Percentiles rank a stretch among this genome's conserved stretches.
Conservation (phyloP, 1,140 invertebrate species). For the Musca vetustissima region DNA sequence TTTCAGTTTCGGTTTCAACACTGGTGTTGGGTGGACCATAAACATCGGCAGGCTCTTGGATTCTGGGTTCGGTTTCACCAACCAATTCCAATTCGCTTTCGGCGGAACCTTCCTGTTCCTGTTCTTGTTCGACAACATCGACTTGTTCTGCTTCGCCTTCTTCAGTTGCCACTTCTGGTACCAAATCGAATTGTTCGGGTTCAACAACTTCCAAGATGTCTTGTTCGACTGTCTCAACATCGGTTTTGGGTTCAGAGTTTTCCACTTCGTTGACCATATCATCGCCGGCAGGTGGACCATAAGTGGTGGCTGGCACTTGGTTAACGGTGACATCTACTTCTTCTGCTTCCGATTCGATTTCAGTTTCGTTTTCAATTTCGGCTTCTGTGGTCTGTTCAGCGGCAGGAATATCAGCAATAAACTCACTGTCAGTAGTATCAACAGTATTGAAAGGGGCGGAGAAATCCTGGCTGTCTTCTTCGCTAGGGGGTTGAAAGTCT, state of each 20-base stretch:
- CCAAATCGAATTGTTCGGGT: background rate
- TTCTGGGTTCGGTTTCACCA: background rate
- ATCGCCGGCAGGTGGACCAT: conserved; percentile 14
- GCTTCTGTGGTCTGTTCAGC: conserved; percentile 30
- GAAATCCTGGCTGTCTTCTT: conserved; percentile 44
- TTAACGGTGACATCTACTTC: background rate
- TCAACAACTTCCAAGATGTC: background rate
- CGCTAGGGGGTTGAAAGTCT: conserved; percentile 50
- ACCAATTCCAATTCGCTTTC: background rate
- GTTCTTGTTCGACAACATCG: background rate
- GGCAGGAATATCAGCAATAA: conserved; percentile 50
- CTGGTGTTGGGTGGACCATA: conserved; percentile 8
- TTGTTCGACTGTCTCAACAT: conserved; percentile 2
- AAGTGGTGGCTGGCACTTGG: conserved; percentile 24
- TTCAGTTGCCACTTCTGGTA: background rate
- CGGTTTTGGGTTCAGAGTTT: background rate
- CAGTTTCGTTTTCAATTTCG: background rate
- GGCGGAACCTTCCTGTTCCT: background rate
- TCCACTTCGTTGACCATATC: background rate
- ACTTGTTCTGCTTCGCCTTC: no score
- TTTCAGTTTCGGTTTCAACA: background rate
- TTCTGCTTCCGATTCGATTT: background rate
- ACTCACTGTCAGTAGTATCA: conserved; percentile 23
- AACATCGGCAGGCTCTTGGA: conserved; percentile 4
- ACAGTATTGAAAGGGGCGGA: conserved; percentile 26